These are phyloP conservation scores for Diarsia dahlii DNA, from an alignment of 2,888 invertebrate species.

Conservation along the genomic window DNA sequence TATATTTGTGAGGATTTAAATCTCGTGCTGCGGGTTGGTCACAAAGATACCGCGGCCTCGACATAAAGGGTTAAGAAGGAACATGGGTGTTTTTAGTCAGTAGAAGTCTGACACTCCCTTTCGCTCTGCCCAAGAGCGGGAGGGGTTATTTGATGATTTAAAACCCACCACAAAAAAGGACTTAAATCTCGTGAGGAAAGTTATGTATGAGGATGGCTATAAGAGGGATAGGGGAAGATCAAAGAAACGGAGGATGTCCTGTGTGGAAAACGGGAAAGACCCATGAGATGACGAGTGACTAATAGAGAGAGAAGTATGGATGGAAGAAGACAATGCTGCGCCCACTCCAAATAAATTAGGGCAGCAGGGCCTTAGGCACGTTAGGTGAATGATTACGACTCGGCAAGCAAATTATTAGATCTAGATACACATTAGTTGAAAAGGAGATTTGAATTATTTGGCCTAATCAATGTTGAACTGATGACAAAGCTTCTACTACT, in stretches of 20 bases:
- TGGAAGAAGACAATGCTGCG: background rate
- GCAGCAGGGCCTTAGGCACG: background rate
- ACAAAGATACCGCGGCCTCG: too few relatives aligned
- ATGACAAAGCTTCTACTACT: too few relatives aligned
- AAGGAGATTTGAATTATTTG: background rate
- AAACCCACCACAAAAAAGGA: too few relatives aligned
- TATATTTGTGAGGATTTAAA: conserved; percentile 1
- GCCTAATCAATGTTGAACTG: too few relatives aligned
- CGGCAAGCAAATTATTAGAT: background rate
- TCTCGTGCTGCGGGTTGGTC: background rate
- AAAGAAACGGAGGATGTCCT: background rate
- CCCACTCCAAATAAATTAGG: background rate
- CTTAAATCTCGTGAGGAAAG: too few relatives aligned
- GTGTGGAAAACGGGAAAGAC: background rate
- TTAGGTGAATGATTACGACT: background rate
- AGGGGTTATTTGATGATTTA: too few relatives aligned
- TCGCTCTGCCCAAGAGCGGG: too few relatives aligned
- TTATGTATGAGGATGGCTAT: background rate
- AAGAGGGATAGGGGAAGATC: background rate
- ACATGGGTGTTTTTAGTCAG: too few relatives aligned
- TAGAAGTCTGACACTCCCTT: too few relatives aligned
- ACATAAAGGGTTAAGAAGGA: too few relatives aligned
- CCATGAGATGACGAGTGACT: too few relatives aligned
- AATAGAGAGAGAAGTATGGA: background rate
- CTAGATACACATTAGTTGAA: background rate